These are phyloP conservation scores for Schizopygopsis malacanthus DNA, from an alignment of 2,797 vertebrate species.

Conservation along the genomic window DNA sequence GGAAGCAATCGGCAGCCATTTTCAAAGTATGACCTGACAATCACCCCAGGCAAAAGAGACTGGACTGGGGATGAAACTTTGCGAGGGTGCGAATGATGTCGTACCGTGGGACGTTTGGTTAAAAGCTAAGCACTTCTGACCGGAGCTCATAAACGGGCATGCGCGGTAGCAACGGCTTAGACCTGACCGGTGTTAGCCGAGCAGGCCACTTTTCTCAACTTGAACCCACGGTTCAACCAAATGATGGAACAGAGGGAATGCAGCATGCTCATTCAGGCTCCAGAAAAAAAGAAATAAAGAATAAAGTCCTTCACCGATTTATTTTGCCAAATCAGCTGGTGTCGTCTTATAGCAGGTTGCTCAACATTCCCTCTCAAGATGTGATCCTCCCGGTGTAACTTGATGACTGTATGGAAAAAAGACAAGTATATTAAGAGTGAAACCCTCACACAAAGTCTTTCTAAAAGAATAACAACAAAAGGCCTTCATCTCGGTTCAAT, in stretches of 20 bases:
- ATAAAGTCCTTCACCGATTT: conserved; percentile 52
- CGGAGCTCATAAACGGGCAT: conserved; percentile 69
- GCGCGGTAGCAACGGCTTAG: conserved; percentile 62
- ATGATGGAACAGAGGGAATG: conserved; percentile 87
- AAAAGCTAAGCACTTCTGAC: conserved; percentile 59
- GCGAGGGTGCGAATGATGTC: conserved; percentile 41
- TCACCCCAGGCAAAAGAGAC: neutral
- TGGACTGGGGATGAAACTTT: conserved; percentile 55
- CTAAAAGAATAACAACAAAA: conserved; percentile 1
- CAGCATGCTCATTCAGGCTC: conserved; percentile 86
- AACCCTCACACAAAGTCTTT: neutral
- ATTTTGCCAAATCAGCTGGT: conserved; percentile 50
- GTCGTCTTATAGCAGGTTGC: conserved; percentile 49
- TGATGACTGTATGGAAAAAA: conserved; percentile 24
- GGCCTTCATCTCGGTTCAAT: neutral
- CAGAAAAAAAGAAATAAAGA: conserved; percentile 59
- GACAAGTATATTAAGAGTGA: neutral
- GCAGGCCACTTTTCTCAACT: conserved; percentile 83
- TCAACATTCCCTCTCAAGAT: conserved; percentile 26
- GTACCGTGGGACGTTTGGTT: conserved; percentile 42
- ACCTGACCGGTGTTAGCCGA: conserved; percentile 74
- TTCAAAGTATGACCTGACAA: conserved; percentile 56
- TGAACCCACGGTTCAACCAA: conserved; percentile 89
- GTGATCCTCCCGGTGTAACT: conserved; percentile 44
- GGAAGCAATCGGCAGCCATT: conserved; percentile 87